Base-by-base conservation (phyloP, 2,113 vertebrate species). In the Catharus minimus region DNA sequence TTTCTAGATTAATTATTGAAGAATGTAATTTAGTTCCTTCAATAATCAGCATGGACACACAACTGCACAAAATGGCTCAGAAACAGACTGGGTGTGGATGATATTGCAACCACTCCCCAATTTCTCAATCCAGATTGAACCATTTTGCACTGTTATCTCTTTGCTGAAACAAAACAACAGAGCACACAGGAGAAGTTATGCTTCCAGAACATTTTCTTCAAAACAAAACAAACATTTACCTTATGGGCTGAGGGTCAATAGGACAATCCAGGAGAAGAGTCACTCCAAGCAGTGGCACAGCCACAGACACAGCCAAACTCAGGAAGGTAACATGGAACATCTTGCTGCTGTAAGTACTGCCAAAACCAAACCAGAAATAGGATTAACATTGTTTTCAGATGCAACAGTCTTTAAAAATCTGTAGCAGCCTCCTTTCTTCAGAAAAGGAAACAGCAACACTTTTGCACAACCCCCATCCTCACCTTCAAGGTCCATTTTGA, bases 341-440 rank as follows among this genome's bases (percentile, higher is more conserved):
- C 89, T 98, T 98, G 74, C 98, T 98, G 27, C 99, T 99, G 94
- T 99, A 99, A 36, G 98, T 97, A 77, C 99, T 99, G 97, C 10
- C 62, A 77, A 91, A 95, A 47, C 21, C 38, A 95, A 11, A 89
- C 7, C 86, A 47, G 23, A 57, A 56, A 93, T 3, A 94, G 16
- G 11, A 61, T 58, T 86, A 87, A 50, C 3, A 39, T 1, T 5
- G 2, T 26, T 66, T 41, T 41, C 80, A 61, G 6, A 76, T 22
- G n/a, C 12, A 81, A 44, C 0, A 65, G 41, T 33, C 15, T 21
- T 74, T n/a, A 36, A 69, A 78, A 49, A 13, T 27, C n/a, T 67
- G 33, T 28, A 73, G 38, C 15, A 65, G 15, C 2, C 17, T 50
- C 5, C 50, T 73, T 73, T 53, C 52, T 74, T 72, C 32, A 77